Evolutionary conservation across 1,140 invertebrate species (phyloP).

Genomic region (Odontomachus brunneus): DNA sequence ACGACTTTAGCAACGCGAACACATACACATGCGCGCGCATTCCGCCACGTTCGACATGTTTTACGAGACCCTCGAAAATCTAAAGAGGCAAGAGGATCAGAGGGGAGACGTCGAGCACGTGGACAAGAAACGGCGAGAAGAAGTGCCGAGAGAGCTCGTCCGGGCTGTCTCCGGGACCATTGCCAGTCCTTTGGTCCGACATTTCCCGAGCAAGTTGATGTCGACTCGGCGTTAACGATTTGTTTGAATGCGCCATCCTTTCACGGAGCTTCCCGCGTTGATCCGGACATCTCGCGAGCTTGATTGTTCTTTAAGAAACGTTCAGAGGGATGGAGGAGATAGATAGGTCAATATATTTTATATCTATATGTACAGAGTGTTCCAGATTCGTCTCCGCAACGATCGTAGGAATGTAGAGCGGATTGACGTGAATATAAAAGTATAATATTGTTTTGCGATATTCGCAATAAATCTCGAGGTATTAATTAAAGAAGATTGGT

Average conservation of each 20-base stretch:
- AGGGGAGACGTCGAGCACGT: not conserved
- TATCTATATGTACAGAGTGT: too few species aligned
- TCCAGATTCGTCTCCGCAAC: too few species aligned
- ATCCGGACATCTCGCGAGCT: too few species aligned
- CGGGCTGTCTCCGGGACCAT: conserved; percentile 2
- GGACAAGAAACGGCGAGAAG: not conserved
- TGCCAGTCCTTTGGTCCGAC: not conserved
- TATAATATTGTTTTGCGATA: too few species aligned
- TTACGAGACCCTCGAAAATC: conserved; percentile 16
- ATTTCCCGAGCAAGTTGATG: conserved; percentile 5
- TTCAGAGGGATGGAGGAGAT: too few species aligned
- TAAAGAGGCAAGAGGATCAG: not conserved
- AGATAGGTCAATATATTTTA: too few species aligned
- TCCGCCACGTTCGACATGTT: not conserved
- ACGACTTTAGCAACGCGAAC: not conserved
- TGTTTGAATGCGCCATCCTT: not conserved
- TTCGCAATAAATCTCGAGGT: too few species aligned
- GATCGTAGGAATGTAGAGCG: too few species aligned
- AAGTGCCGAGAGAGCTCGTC: not conserved
- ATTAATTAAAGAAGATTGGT: too few species aligned
- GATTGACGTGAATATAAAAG: too few species aligned
- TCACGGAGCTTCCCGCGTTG: not conserved
- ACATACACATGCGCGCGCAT: not conserved
- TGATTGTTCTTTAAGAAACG: too few species aligned
- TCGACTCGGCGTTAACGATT: not conserved